Conservation (phyloP, 2,888 invertebrate genomes). For the Galerucella pusilla region DNA sequence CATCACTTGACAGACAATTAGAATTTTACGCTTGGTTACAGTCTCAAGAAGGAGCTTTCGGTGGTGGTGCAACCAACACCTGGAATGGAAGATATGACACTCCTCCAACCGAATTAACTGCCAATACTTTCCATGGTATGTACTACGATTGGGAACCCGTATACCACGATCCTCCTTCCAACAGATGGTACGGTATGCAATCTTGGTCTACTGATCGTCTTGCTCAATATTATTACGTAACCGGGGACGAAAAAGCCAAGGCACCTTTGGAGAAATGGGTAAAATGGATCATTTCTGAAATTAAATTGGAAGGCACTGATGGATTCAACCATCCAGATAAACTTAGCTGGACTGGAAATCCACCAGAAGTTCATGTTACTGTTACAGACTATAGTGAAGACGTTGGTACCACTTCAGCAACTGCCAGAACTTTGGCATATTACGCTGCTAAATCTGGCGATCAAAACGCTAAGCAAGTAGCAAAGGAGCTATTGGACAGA, state of each 20-base stretch:
- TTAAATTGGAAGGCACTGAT: conserved; percentile 40
- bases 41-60: conserved; percentile 49
- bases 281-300: conserved; percentile 45
- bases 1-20: conserved; percentile 49
- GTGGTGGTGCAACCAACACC: conserved; percentile 52
- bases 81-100: conserved; percentile 51
- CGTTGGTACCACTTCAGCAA: conserved; percentile 49
- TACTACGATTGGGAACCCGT: conserved; percentile 53
- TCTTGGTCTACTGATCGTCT: conserved; percentile 51
- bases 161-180: conserved; percentile 53
- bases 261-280: conserved; percentile 50
- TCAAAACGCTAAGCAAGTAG: conserved; percentile 41
- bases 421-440: conserved; percentile 49
- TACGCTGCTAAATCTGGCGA: conserved; percentile 50
- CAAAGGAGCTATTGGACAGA: conserved; percentile 48
- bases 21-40: conserved; percentile 51
- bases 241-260: conserved; percentile 46
- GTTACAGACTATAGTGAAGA: conserved; percentile 44
- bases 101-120: conserved; percentile 44
- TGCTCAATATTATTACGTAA: conserved; percentile 52
- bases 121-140: conserved; percentile 51
- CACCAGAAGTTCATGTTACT: conserved; percentile 48
- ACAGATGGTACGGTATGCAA: conserved; percentile 55
- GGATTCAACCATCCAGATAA: conserved; percentile 46
- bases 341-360: conserved; percentile 47